Conservation (phyloP, 2,113 vertebrate genomes). For the Mastomys coucha region DNA sequence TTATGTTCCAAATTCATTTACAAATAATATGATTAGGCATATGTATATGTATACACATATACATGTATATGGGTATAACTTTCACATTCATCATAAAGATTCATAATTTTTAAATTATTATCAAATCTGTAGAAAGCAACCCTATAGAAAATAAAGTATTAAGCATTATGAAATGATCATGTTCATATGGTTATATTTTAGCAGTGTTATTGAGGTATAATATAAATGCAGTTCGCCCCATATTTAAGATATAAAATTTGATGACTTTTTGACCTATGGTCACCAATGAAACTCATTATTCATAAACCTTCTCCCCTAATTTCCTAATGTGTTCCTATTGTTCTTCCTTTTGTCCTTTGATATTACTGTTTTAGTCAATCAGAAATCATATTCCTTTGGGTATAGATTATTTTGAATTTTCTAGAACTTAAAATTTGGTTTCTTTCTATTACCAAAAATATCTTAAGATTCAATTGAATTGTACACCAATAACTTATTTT, state of each 20-base stretch:
- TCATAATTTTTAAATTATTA: conserved; percentile 19
- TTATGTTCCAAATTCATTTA: conserved; percentile 49
- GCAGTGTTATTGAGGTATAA: not conserved
- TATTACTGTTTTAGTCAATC: not conserved
- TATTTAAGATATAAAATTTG: conserved; percentile 31
- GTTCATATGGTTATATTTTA: not conserved
- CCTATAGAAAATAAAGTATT: not conserved
- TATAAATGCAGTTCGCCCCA: not conserved
- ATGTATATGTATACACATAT: not conserved
- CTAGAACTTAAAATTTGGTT: not conserved
- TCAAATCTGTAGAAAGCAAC: not conserved
- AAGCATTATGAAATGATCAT: not conserved
- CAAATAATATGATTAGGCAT: not conserved
- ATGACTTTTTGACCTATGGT: not conserved
- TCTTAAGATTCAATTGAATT: not conserved
- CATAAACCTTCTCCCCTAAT: not conserved
- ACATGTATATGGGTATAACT: not conserved
- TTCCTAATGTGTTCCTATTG: not conserved
- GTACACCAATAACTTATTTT: not conserved
- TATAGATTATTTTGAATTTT: not conserved
- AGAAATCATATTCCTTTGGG: not conserved
- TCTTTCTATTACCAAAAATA: not conserved
- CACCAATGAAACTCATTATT: not conserved
- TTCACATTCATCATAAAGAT: conserved; percentile 7
- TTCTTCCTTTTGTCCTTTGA: not conserved